Evolutionary conservation across 92 coral and sea anemone species (phyloP).

Genomic region (Umimayanthus chanpuru): DNA sequence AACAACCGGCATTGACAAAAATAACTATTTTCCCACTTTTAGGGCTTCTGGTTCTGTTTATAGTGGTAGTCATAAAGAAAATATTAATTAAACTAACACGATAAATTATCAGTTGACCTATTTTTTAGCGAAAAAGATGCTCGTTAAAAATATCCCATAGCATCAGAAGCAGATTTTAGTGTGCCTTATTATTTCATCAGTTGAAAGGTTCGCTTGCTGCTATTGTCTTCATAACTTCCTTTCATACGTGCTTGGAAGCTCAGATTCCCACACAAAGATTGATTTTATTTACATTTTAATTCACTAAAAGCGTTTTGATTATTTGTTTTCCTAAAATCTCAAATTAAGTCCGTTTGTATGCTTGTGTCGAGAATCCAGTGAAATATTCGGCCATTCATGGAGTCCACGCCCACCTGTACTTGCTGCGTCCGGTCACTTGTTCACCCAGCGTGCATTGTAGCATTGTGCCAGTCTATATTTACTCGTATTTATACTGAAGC

Average conservation of each 20-base stretch:
- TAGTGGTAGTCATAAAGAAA: neutral
- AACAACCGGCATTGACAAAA: no score
- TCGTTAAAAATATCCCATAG: neutral
- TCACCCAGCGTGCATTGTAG: neutral
- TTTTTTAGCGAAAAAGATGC: neutral
- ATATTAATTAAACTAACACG: neutral
- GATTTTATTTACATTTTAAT: conserved; percentile 15
- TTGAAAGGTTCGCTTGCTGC: conserved; percentile 2
- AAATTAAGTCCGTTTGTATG: conserved; percentile 2
- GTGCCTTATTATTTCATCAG: neutral
- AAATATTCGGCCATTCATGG: neutral
- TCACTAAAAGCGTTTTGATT: conserved; percentile 6
- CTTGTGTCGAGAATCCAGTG: neutral
- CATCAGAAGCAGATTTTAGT: neutral
- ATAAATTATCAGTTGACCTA: neutral
- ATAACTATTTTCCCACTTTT: neutral
- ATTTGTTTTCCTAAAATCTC: neutral
- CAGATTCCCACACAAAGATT: conserved; percentile 3
- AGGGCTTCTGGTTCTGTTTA: neutral
- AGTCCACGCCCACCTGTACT: neutral
- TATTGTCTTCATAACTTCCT: neutral
- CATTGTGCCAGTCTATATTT: neutral
- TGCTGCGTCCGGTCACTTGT: conserved; percentile 10
- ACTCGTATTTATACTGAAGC: conserved; percentile 1
- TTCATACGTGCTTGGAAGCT: neutral